Evolutionary conservation across 2,888 invertebrate species (phyloP).

Genomic region (Trachelus tabidus): DNA sequence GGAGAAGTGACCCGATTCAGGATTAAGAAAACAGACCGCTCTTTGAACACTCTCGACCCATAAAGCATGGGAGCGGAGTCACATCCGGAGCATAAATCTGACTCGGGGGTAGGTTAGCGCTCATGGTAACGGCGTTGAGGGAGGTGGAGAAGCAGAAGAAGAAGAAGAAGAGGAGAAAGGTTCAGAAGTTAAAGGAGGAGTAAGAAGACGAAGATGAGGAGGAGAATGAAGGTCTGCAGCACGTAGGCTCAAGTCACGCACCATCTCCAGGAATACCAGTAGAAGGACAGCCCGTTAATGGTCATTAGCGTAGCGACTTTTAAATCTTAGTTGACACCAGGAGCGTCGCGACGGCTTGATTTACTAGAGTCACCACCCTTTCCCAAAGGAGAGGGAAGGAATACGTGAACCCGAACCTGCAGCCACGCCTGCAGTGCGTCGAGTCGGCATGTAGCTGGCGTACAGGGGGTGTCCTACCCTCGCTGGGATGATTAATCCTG

Average conservation of each 20-base stretch:
- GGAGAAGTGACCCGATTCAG: not conserved
- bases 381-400: no score
- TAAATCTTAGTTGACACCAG: conserved; percentile 51
- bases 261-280: conserved; percentile 13
- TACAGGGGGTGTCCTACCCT: no score
- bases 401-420: no score
- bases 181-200: conserved; percentile 23
- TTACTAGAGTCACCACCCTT: conserved; percentile 2
- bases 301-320: conserved; percentile 58
- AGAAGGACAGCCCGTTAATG: conserved; percentile 56
- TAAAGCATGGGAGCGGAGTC: conserved; percentile 59
- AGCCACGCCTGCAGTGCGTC: no score
- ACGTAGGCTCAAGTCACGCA: conserved; percentile 15
- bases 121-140: conserved; percentile 31
- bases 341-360: conserved; percentile 31
- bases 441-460: no score
- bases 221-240: conserved; percentile 29
- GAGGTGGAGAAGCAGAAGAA: conserved; percentile 22
- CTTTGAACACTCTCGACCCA: conserved; percentile 52
- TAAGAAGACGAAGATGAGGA: conserved; percentile 20
- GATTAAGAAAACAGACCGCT: conserved; percentile 25
- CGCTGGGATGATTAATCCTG: no score
- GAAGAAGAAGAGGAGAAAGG: conserved; percentile 23
- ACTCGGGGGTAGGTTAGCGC: conserved; percentile 40
- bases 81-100: conserved; percentile 64